Percentiles rank a stretch among this genome's conserved stretches.
Evolutionary conservation across 1,140 invertebrate species (phyloP).

Genomic region (Pseudomyrmex flavicornis): DNA sequence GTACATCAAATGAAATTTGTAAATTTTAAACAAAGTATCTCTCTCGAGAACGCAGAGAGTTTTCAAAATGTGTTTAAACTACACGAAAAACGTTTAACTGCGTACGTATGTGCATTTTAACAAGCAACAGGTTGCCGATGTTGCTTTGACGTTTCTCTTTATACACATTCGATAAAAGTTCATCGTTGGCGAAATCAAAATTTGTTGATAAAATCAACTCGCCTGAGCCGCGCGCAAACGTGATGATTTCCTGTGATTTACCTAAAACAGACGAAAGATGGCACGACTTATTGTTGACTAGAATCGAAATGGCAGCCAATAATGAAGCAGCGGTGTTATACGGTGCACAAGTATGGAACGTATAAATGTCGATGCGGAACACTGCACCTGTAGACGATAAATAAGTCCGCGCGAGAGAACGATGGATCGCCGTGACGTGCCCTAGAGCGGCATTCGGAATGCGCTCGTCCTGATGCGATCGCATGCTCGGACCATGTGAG

Average conservation of each 20-base stretch:
- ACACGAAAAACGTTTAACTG: background rate
- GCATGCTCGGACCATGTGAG: conserved; percentile 71
- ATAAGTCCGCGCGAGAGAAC: conserved; percentile 56
- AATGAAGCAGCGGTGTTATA: conserved; percentile 76
- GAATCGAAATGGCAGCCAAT: conserved; percentile 80
- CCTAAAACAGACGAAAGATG: conserved; percentile 55
- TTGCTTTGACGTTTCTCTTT: background rate
- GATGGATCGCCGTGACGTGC: conserved; percentile 44
- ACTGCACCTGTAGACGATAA: conserved; percentile 50
- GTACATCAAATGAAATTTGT: too few species aligned
- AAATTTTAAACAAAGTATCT: too few species aligned
- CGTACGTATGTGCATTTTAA: background rate
- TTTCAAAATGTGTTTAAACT: background rate
- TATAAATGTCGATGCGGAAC: background rate
- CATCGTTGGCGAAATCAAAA: background rate
- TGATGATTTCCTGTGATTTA: background rate
- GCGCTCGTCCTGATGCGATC: conserved; percentile 38
- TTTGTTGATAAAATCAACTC: too few species aligned
- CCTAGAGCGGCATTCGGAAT: conserved; percentile 62
- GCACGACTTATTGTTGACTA: conserved; percentile 79
- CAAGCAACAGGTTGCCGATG: conserved; percentile 40
- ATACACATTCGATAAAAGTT: background rate
- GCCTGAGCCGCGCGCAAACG: too few species aligned
- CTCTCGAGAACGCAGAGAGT: too few species aligned
- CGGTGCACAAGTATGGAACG: conserved; percentile 59